Base-by-base conservation (phyloP, 2,797 vertebrate genomes). In the Spinus olivaceus region DNA sequence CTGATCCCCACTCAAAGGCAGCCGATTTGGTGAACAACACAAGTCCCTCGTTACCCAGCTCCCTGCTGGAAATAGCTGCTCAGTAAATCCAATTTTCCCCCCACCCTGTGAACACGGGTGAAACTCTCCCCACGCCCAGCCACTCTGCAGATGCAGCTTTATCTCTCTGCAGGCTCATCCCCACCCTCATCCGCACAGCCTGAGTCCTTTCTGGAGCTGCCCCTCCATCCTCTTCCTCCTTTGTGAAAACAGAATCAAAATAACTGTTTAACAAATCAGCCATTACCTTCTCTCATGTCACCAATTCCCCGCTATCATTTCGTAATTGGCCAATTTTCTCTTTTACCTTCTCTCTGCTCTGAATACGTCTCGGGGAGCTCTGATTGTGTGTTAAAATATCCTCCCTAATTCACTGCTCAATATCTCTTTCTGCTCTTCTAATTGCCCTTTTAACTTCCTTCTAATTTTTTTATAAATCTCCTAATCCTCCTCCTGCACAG, bases 391-490 rank as follows among this genome's bases (percentile, higher is more conserved):
- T 96, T 97, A 97, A 98, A 97, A 97, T 96, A 95, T 92, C 96
- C 95, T 97, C 97, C 96, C 93, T 95, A 96, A 92, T 95, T 96
- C 97, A 88, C 86, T 94, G 88, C 92, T 96, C 66, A 11, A 54
- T 94, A 94, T 97, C 96, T 97, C 97, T 96, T 96, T 95, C 97
- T 97, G 94, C 80, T 97, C 96, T 97, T 97, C 97, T 96, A 97
- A 97, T 97, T 97, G 97, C 96, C 96, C 95, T 97, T 97, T 98
- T 97, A 98, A 97, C 97, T 97, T 86, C 78, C 95, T 83, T 94
- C 95, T 97, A 96, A 95, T 96, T 97, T 97, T 59, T 64, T 90
- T 92, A 92, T 96, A 93, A 96, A 95, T 96, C 95, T 97, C 80
- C 94, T 86, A 60, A 41, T 93, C 90, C 95, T 96, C 81, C 93